These are phyloP conservation scores for Oophaga sylvatica DNA, from an alignment of 2,797 vertebrate species.

Conservation along the genomic window DNA sequence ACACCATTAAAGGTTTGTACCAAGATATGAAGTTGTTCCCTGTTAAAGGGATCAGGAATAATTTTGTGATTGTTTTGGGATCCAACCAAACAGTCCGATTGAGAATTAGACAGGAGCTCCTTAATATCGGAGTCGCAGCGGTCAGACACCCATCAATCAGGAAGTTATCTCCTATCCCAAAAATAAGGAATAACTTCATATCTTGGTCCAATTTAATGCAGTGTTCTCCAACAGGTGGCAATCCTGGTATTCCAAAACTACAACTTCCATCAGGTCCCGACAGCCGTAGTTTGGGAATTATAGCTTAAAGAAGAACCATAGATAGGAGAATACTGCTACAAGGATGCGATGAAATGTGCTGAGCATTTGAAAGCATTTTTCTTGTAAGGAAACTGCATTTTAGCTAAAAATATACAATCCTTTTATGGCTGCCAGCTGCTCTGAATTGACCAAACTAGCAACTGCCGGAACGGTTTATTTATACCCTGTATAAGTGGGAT, in stretches of 20 bases:
- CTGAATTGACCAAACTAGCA: constrained; percentile 17
- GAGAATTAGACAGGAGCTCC: too few species aligned
- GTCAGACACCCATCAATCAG: too few species aligned
- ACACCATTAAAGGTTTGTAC: too few species aligned
- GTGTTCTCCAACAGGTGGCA: background rate
- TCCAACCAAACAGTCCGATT: too few species aligned
- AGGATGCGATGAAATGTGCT: background rate
- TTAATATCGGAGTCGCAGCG: too few species aligned
- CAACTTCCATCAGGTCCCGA: background rate
- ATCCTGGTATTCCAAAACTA: background rate
- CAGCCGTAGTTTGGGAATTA: background rate
- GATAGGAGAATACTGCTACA: background rate
- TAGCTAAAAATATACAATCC: constrained; percentile 21
- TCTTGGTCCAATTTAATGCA: background rate
- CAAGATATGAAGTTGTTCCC: too few species aligned
- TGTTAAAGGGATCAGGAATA: too few species aligned
- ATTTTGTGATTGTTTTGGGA: too few species aligned
- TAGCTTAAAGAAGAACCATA: background rate
- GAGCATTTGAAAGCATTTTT: background rate
- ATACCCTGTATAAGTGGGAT: background rate
- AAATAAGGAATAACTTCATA: too few species aligned
- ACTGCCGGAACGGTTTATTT: constrained; percentile 2
- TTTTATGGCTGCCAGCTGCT: constrained; percentile 10
- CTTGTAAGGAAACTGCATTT: background rate
- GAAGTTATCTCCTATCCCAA: too few species aligned